phyloP scores from a whole-genome alignment of 1,140 invertebrate species.

The Linepithema humile region DNA sequence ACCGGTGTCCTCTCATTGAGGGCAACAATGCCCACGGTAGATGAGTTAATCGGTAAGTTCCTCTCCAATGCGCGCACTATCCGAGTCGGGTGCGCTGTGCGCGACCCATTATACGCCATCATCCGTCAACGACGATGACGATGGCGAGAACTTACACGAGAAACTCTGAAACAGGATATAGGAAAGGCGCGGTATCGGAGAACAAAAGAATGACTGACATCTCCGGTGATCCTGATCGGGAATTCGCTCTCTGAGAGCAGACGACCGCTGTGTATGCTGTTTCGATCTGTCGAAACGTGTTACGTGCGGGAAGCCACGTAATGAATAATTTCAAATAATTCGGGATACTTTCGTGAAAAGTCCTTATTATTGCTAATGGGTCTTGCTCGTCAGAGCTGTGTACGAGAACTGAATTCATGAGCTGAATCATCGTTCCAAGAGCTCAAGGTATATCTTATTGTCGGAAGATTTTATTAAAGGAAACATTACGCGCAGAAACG shows the following conservation, averaged over 20 bases:
- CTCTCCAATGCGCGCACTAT: slow-evolving; percentile 73
- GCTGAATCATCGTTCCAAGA: no score
- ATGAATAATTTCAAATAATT: no score
- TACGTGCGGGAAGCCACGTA: no score
- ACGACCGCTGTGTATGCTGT: not conserved
- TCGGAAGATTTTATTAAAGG: no score
- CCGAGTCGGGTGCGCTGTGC: slow-evolving; percentile 73
- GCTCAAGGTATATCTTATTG: no score
- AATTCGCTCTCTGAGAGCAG: slow-evolving; percentile 45
- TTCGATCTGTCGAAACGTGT: no score
- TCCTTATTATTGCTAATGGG: no score
- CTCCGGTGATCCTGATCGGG: slow-evolving; percentile 79
- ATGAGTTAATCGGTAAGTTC: slow-evolving; percentile 85
- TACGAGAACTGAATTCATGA: no score
- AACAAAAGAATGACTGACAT: slow-evolving; percentile 56
- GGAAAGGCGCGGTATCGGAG: not conserved
- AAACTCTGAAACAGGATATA: slow-evolving; percentile 29
- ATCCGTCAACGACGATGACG: slow-evolving; percentile 53
- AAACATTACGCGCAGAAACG: no score
- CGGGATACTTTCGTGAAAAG: no score
- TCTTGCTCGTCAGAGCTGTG: no score
- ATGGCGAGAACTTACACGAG: slow-evolving; percentile 17
- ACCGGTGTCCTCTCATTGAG: slow-evolving; percentile 82
- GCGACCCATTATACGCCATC: slow-evolving; percentile 76
- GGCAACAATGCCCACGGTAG: slow-evolving; percentile 82